Conservation (phyloP, 2,113 vertebrate species). For the Merops nubicus region DNA sequence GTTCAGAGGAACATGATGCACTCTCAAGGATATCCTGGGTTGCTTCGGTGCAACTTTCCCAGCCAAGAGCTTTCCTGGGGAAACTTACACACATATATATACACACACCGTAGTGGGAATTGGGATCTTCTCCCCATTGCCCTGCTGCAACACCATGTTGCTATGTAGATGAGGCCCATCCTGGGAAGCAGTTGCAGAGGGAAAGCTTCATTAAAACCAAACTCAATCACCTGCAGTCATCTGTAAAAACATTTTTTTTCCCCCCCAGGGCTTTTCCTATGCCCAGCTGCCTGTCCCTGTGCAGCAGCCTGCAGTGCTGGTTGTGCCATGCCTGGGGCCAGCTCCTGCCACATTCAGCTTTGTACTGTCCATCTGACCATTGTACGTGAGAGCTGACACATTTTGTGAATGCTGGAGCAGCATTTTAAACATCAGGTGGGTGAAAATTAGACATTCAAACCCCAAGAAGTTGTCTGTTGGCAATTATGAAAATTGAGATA, state of each 20-base stretch:
- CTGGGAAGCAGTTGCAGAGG: neutral
- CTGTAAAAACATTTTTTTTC: neutral
- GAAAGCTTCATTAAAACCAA: neutral
- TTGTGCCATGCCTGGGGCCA: neutral
- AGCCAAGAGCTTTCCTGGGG: neutral
- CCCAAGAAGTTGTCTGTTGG: neutral
- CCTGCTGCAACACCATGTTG: neutral
- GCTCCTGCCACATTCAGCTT: neutral
- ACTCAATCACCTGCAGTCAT: neutral
- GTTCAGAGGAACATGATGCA: neutral
- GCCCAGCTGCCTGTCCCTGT: neutral
- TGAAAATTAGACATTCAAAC: neutral
- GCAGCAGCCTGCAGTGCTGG: neutral
- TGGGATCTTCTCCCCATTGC: neutral
- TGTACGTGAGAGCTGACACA: neutral
- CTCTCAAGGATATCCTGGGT: neutral
- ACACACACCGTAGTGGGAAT: neutral
- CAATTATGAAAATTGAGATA: neutral
- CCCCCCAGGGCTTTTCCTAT: neutral
- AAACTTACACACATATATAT: neutral
- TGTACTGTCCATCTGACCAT: neutral
- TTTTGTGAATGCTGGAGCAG: neutral
- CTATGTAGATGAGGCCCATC: neutral
- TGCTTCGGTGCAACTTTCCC: neutral
- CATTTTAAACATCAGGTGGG: neutral